Percentiles rank a stretch among this genome's conserved stretches.
These are phyloP conservation scores for Mus minutoides DNA, from an alignment of 2,797 vertebrate genomes.

Conservation along the genomic window DNA sequence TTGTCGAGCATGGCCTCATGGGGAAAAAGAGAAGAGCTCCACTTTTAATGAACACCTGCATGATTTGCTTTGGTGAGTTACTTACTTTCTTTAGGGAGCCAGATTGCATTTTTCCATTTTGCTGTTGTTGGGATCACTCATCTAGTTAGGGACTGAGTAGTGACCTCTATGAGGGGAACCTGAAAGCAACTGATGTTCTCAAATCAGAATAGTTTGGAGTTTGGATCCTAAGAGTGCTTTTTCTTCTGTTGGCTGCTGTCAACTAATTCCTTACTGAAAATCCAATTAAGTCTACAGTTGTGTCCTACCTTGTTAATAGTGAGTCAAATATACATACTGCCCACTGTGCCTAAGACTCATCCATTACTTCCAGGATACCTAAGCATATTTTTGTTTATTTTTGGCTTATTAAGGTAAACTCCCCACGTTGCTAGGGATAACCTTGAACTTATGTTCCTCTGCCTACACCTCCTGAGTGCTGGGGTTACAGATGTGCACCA, in stretches of 20 bases:
- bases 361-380: neutral
- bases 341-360: neutral
- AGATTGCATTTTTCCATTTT: neutral
- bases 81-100: neutral
- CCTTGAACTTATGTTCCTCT: neutral
- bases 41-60: slow-evolving; percentile 93
- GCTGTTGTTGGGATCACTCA: neutral
- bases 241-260: slow-evolving; percentile 26
- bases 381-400: neutral
- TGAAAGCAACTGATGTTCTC: neutral
- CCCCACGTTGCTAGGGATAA: neutral
- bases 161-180: neutral
- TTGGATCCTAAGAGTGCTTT: neutral
- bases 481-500: neutral
- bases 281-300: neutral
- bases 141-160: slow-evolving; percentile 25
- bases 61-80: slow-evolving; percentile 91
- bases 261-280: slow-evolving; percentile 10
- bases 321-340: neutral
- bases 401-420: neutral
- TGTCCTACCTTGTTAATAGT: slow-evolving; percentile 25
- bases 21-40: slow-evolving; percentile 91
- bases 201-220: slow-evolving; percentile 28
- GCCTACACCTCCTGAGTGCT: neutral
- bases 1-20: slow-evolving; percentile 90